Conservation (phyloP, 2,888 invertebrate genomes). For the Polyommatus icarus region DNA sequence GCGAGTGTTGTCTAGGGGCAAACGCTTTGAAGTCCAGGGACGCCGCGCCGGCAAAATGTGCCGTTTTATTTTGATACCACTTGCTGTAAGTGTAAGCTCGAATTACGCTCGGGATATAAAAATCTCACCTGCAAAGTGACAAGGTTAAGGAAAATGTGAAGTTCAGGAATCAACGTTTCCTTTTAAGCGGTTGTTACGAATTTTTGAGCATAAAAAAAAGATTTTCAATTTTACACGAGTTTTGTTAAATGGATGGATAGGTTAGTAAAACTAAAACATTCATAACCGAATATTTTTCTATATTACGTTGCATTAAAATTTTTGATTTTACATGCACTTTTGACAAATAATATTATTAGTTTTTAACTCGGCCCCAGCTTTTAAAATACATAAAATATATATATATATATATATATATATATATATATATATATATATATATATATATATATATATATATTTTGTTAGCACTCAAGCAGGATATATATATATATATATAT, state of each 20-base stretch:
- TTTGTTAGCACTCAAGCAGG: no score
- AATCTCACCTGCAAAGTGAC: slow-evolving; percentile 10
- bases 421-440: no score
- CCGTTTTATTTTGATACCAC: slow-evolving; percentile 63
- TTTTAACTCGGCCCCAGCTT: neutral
- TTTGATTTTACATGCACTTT: no score
- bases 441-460: no score
- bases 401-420: no score
- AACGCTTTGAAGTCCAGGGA: slow-evolving; percentile 77
- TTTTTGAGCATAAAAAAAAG: neutral
- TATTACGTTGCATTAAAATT: no score
- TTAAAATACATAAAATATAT: no score
- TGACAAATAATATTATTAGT: neutral
- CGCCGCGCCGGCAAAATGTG: slow-evolving; percentile 61
- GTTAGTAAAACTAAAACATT: neutral
- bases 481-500: no score
- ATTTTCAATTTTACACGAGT: neutral
- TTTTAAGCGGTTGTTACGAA: neutral
- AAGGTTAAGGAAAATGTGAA: neutral
- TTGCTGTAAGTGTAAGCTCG: slow-evolving; percentile 41
- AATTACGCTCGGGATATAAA: slow-evolving; percentile 5
- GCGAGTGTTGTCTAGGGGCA: slow-evolving; percentile 79
- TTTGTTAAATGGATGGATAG: neutral
- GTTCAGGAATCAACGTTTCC: neutral
- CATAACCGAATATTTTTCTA: no score